A percentile compares a stretch with the other conserved stretches of the same genome.
These are phyloP conservation scores for Siphlonurus alternatus DNA, from an alignment of 2,888 invertebrate species.

Conservation along the genomic window DNA sequence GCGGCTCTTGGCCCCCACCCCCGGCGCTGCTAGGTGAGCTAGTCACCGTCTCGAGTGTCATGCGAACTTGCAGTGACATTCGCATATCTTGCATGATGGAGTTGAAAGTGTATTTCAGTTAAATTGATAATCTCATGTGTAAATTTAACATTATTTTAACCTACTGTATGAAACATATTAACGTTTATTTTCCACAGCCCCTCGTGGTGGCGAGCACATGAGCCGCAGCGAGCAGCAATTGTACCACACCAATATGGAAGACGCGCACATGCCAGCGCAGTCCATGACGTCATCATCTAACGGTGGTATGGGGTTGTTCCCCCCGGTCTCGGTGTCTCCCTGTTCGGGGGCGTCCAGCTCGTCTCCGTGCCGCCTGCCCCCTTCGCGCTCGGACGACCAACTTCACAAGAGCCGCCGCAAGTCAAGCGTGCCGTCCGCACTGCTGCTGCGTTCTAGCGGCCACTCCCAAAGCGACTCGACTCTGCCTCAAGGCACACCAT, in stretches of 20 bases:
- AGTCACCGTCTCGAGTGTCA: too few species aligned
- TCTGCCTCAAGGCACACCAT: neutral
- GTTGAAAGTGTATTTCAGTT: too few species aligned
- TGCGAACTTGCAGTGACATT: too few species aligned
- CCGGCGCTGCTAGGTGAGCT: slow-evolving; percentile 3
- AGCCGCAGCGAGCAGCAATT: slow-evolving; percentile 72
- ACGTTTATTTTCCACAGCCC: neutral
- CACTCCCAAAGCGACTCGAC: slow-evolving; percentile 8
- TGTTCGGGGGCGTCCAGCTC: slow-evolving; percentile 25
- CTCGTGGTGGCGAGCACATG: slow-evolving; percentile 25
- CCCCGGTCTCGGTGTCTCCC: slow-evolving; percentile 15
- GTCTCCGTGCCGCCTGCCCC: slow-evolving; percentile 36
- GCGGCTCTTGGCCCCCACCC: slow-evolving; percentile 59
- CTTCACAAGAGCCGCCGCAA: slow-evolving; percentile 23
- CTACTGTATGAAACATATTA: neutral
- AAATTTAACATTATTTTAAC: too few species aligned
- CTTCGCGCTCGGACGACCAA: slow-evolving; percentile 67
- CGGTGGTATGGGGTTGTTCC: neutral
- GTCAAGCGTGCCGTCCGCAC: neutral
- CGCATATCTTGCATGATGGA: too few species aligned
- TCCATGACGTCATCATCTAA: slow-evolving; percentile 9
- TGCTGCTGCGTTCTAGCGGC: neutral
- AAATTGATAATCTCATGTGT: too few species aligned
- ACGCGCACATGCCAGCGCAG: slow-evolving; percentile 23
- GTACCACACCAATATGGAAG: slow-evolving; percentile 12